Conservation (phyloP, 2,888 invertebrate genomes). For the Ophion ellenae region DNA sequence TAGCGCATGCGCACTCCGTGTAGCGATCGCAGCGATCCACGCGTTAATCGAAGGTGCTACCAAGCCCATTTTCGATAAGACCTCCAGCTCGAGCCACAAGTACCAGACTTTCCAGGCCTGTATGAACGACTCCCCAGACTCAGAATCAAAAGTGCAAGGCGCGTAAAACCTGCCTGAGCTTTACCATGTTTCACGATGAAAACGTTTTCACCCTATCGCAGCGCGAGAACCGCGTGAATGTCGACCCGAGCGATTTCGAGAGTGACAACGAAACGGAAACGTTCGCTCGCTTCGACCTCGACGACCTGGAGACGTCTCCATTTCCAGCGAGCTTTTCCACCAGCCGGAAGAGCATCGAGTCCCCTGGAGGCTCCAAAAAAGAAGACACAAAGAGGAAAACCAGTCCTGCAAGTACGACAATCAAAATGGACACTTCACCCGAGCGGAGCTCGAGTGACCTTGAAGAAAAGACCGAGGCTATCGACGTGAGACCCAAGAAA, state of each 20-base stretch:
- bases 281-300: constrained; percentile 45
- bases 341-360: not conserved
- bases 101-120: not conserved
- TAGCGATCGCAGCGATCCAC: too few species aligned
- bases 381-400: not conserved
- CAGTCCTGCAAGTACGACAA: not conserved
- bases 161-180: not conserved
- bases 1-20: too few species aligned
- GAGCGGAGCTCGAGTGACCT: not conserved
- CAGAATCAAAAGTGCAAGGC: not conserved
- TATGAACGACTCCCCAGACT: not conserved
- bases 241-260: constrained; percentile 38
- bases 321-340: constrained; percentile 13
- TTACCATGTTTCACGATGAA: not conserved
- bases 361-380: not conserved
- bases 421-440: not conserved
- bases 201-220: not conserved
- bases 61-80: too few species aligned
- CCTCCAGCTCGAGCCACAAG: too few species aligned
- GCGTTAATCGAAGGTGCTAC: too few species aligned
- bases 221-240: not conserved
- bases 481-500: constrained; percentile 1
- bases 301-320: constrained; percentile 41
- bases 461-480: not conserved
- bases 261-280: constrained; percentile 39